Evolutionary conservation across 2,113 vertebrate genomes (phyloP), one percentile per base, ranked within the genome.

Genomic region (Psittacula cyanocephala): DNA sequence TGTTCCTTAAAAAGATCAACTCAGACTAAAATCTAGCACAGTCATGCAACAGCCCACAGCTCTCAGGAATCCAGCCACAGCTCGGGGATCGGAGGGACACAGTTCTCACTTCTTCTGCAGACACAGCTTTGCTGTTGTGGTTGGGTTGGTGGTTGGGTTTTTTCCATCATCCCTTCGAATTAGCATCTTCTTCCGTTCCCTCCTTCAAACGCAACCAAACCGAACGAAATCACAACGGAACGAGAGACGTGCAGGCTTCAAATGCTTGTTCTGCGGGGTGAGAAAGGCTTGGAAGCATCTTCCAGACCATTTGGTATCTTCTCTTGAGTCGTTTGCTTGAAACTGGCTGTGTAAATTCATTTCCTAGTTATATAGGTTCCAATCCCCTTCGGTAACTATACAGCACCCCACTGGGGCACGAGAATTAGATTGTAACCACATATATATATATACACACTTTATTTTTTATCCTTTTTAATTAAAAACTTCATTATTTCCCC

Each of bases 21-120:
- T 98, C 98, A 98, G 97, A 98, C 97, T 98, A 98, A 98, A 98
- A 98, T 98, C 97, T 98, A 98, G 97, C 98, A 98, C 97, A 95
- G 96, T 98, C 98, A 98, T 98, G 98, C 98, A 98, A 97, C 91
- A 96, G 97, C 95, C 96, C 98, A 97, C 91, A 72, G 96, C 93
- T 96, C 96, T 96, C 93, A 88, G 55, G 91, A 96, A 96, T 96
- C 80, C 82, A 94, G 89, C 68, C 67, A 90, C 95, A 95, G 88
- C 93, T 96, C 27, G 2, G 92, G 86, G 90, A 83, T 94, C 8
- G 0, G 67, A 95, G 47, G 72, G 88, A 92, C 95, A 96, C 89
- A 93, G 93, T 93, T 49, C 79, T 86, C 88, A 94, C 88, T 78
- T 79, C 49, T 82, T 82, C 87, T 91, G 86, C 83, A 91, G 96